Conservation (phyloP, 1,140 invertebrate genomes). For the Bombus fervidus region DNA sequence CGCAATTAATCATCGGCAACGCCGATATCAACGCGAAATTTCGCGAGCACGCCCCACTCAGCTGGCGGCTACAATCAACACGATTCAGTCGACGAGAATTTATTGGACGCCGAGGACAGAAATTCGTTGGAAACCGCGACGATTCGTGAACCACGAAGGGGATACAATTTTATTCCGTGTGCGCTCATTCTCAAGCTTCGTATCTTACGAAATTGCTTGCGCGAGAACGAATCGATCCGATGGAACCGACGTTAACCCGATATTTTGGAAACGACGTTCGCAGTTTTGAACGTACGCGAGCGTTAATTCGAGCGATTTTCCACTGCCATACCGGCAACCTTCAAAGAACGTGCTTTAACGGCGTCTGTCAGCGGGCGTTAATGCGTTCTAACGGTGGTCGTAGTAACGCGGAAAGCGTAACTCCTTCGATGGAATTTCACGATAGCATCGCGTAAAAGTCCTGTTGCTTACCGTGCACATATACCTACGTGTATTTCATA, state of each 20-base stretch:
- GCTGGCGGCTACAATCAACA: slow-evolving; percentile 15
- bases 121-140: neutral
- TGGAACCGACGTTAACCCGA: neutral
- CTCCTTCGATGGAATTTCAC: neutral
- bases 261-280: neutral
- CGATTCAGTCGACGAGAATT: slow-evolving; percentile 25
- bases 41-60: neutral
- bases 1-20: slow-evolving; percentile 25
- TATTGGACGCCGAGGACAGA: neutral
- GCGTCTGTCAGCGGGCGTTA: neutral
- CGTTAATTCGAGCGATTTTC: neutral
- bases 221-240: neutral
- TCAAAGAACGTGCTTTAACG: neutral
- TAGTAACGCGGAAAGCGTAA: neutral
- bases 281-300: neutral
- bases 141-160: neutral
- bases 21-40: slow-evolving; percentile 25
- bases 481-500: neutral
- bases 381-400: neutral
- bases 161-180: neutral
- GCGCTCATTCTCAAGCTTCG: neutral
- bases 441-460: neutral
- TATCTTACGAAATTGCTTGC: neutral
- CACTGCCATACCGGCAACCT: no score
- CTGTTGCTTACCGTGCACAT: neutral